Percentiles rank a stretch among this genome's conserved stretches.
These are phyloP conservation scores for Mionectes macconnelli DNA, from an alignment of 2,113 vertebrate species.

Conservation along the genomic window DNA sequence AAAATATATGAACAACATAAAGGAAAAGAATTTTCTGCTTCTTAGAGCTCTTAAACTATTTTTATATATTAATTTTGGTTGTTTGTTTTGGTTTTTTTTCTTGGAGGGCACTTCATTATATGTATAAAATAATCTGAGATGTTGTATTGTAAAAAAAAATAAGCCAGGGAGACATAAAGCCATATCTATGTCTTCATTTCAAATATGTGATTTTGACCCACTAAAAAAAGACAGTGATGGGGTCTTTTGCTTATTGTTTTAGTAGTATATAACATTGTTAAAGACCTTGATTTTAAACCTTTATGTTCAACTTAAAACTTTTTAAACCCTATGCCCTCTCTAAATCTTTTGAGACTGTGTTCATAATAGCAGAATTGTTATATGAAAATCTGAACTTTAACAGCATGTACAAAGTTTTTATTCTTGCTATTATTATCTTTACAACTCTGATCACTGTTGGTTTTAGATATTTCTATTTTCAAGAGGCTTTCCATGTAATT, in stretches of 20 bases:
- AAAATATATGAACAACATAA: rapidly evolving
- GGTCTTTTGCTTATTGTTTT: not conserved
- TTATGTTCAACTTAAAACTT: not conserved
- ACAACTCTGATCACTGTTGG: not conserved
- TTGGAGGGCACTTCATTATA: not conserved
- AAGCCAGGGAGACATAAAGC: not conserved
- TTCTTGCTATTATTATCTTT: not conserved
- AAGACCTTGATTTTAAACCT: not conserved
- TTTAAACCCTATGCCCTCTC: not conserved
- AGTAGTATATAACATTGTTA: not conserved
- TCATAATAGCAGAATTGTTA: not conserved
- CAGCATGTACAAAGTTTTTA: not conserved
- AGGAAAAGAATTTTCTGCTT: not conserved
- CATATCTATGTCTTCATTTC: not conserved
- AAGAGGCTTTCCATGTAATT: not conserved
- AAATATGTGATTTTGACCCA: not conserved
- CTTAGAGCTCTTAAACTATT: not conserved
- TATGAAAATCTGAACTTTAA: not conserved
- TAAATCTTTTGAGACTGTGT: not conserved
- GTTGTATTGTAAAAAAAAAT: rapidly evolving
- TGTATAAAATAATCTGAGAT: not conserved
- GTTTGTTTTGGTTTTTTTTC: not conserved
- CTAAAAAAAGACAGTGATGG: not conserved
- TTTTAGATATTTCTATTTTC: not conserved
- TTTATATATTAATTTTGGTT: not conserved